A percentile compares a stretch with the other conserved stretches of the same genome.
These are phyloP conservation scores for Cremastinae sp. DNA, from an alignment of 2,888 invertebrate genomes.

Conservation along the genomic window DNA sequence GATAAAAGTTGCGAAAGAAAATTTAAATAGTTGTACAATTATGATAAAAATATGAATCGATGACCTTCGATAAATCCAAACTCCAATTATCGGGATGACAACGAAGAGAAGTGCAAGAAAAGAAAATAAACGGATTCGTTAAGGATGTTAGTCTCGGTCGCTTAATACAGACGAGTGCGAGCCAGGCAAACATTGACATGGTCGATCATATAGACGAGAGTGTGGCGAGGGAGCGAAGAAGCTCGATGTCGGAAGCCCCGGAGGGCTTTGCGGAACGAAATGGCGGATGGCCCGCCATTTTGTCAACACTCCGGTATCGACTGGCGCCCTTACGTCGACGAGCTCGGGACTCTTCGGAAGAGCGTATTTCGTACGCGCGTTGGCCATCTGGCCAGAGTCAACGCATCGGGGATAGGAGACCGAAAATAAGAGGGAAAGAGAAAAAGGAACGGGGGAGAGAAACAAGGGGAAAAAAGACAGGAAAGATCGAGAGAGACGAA, in stretches of 20 bases:
- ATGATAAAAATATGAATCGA: background rate
- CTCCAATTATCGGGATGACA: slow-evolving; percentile 40
- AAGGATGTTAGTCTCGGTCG: slow-evolving; percentile 70
- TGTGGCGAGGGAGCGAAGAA: slow-evolving; percentile 30
- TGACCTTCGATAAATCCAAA: slow-evolving; percentile 17
- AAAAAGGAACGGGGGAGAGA: slow-evolving; percentile 4
- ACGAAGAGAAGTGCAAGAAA: slow-evolving; percentile 38
- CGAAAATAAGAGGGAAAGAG: slow-evolving; percentile 18
- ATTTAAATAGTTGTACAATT: no score
- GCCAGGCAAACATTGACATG: slow-evolving; percentile 79
- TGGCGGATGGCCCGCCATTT: background rate
- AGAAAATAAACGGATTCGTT: slow-evolving; percentile 76
- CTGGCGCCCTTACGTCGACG: slow-evolving; percentile 22
- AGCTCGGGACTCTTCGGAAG: no score
- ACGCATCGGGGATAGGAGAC: slow-evolving; percentile 39
- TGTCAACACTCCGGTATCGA: background rate
- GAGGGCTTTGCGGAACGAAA: slow-evolving; percentile 6
- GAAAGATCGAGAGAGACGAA: slow-evolving; percentile 35
- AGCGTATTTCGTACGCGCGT: slow-evolving; percentile 54
- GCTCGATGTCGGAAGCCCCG: slow-evolving; percentile 21
- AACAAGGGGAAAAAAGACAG: background rate
- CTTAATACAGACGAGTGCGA: slow-evolving; percentile 58
- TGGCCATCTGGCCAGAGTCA: slow-evolving; percentile 65
- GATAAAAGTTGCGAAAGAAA: no score
- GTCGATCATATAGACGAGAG: slow-evolving; percentile 73